Conservation (phyloP, 2,888 invertebrate genomes). For the Meliscaeva auricollis region DNA sequence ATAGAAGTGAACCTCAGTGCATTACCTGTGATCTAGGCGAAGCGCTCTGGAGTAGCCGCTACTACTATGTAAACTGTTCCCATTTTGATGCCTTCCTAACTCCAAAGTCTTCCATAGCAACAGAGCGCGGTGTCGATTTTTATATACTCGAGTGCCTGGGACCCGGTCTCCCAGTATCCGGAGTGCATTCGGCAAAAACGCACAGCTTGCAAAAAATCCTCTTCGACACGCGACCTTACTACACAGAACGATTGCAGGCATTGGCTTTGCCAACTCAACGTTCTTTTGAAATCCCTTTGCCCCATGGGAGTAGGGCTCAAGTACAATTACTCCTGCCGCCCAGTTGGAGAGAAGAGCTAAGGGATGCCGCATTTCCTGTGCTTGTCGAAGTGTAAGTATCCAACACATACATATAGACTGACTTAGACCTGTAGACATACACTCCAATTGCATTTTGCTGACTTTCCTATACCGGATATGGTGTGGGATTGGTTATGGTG, state of each 20-base stretch:
- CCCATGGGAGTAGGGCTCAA: constrained; percentile 94
- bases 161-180: constrained; percentile 94
- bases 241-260: constrained; percentile 88
- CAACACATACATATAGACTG: not conserved
- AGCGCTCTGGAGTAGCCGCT: constrained; percentile 91
- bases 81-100: constrained; percentile 92
- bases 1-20: constrained; percentile 89
- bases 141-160: constrained; percentile 96
- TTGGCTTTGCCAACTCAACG: constrained; percentile 93
- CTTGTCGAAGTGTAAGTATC: constrained; percentile 92
- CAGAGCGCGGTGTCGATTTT: constrained; percentile 82
- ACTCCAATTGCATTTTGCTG: constrained; percentile 24
- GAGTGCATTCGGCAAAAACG: constrained; percentile 89
- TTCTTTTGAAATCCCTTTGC: constrained; percentile 93
- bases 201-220: constrained; percentile 91
- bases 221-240: constrained; percentile 90
- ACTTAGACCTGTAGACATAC: not conserved
- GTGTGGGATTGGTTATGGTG: constrained; percentile 1
- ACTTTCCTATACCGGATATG: constrained; percentile 2
- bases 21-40: constrained; percentile 93
- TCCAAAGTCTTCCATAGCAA: constrained; percentile 84
- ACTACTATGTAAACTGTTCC: constrained; percentile 93
- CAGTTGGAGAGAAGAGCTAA: constrained; percentile 92
- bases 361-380: constrained; percentile 94
- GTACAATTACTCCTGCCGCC: constrained; percentile 95